Evolutionary conservation across 2,888 invertebrate species (phyloP).

Genomic region (Eustalomyia histrio): DNA sequence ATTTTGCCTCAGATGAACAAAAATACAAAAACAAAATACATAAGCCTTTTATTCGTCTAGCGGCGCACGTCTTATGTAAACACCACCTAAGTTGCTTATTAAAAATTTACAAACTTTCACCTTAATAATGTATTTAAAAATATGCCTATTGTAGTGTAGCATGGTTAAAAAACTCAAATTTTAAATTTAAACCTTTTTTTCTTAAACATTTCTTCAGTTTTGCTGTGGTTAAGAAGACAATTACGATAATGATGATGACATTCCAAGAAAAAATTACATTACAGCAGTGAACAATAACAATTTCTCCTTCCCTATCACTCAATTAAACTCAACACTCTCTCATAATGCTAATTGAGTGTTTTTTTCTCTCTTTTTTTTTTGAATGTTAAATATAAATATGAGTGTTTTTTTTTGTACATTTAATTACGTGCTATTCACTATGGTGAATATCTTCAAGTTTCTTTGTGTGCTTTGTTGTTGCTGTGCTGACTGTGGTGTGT

Average conservation of each 20-base stretch:
- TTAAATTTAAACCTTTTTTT: not conserved
- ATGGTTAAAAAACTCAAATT: slow-evolving; percentile 1
- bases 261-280: not conserved
- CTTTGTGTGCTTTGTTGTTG: slow-evolving; percentile 44
- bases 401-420: slow-evolving; percentile 17
- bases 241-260: not conserved
- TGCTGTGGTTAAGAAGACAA: not conserved
- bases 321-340: not conserved
- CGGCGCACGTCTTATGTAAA: too few relatives aligned
- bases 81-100: too few relatives aligned
- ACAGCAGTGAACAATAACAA: slow-evolving; percentile 6
- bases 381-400: not conserved
- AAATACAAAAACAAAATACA: too few relatives aligned
- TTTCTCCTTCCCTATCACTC: not conserved
- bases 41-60: too few relatives aligned
- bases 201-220: not conserved
- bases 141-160: slow-evolving; percentile 25
- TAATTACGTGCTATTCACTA: slow-evolving; percentile 42
- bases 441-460: slow-evolving; percentile 50
- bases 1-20: too few relatives aligned
- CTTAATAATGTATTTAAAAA: not conserved
- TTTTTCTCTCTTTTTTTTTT: not conserved
- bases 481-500: slow-evolving; percentile 5
- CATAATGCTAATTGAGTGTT: not conserved
- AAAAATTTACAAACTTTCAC: slow-evolving; percentile 18